Evolutionary conservation across 2,113 vertebrate species (phyloP), one percentile per base, ranked within the genome.

Genomic region (Heterotilapia buettikoferi): DNA sequence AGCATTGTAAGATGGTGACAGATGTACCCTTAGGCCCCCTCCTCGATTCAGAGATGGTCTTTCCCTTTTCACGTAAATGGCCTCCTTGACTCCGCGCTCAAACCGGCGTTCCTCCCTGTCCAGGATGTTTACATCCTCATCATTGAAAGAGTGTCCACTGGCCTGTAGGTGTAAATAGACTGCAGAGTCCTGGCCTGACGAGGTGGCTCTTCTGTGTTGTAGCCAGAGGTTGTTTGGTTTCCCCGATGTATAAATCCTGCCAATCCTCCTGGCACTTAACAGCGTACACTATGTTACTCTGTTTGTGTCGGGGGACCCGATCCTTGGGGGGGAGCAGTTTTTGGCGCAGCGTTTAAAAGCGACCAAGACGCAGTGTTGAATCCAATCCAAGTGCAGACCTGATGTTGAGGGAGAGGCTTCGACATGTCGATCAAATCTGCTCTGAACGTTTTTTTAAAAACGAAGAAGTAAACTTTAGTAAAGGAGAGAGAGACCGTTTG

Each of bases 171-270:
- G 57, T 61, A 0, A 9, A 61, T 0, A 61, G 14, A 59, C 57
- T 18, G 26, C 14, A 59, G 57, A 31, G 26, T 61, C 57, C 12
- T 40, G 38, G 38, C 38, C 38, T 11, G 38, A 40, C 2, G 38
- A 40, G 38, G 38, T 10, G 4, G 36, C 36, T 38, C 36, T 9
- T 4, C 36, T 56, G 54, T 56, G 54, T 56, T 56, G 21, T 7
- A n/a, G 1, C 52, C n/a, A 31, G 26, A 31, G 8, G 26, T 61
- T 33, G 16, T 19, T 61, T 33, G 57, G 16, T 18, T 61, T 61
- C 29, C 57, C 0, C 2, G 16, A 33, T 57, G 45, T 29, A 29
- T 0, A 61, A 61, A 61, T 19, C 26, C 26, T 61, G 26, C 0
- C 57, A 33, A 33, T 18, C 29, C 57, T 61, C 57, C 29, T 33